Evolutionary conservation across 2,113 vertebrate genomes (phyloP), one percentile per base, ranked within the genome.

Genomic region (Zapornia atra): DNA sequence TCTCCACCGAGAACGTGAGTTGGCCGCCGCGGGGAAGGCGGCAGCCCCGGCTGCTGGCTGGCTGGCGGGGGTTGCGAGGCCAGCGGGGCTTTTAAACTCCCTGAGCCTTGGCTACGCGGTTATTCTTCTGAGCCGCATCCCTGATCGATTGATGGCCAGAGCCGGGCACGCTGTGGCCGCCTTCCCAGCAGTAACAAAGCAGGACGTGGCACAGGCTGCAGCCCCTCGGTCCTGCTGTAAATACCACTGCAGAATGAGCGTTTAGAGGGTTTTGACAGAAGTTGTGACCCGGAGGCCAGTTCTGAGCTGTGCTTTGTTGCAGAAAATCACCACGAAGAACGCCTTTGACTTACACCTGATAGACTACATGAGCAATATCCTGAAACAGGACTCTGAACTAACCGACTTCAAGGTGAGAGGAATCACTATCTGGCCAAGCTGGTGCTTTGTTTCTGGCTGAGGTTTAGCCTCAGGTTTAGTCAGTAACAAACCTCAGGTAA

Each of bases 281-380:
- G 25, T 36, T 31, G 3, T 57, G 34, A 33, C 33, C 59, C 12
- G 61, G 68, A 68, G 31, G n/a, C 93, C 77, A 64, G 20, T 59
- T 53, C 57, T 24, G 9, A 68, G 81, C 91, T 95, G n/a, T 88
- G 42, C 42, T 97, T 69, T 85, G 0, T 97, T 97, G 38, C 90
- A 99, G 99, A 99, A 99, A 99, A 99, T 99, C 87, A 99, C 99
- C 77, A 99, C 98, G 2, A 99, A 99, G 97, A 99, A 99, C 69
- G 99, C 98, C 17, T 99, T 99, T 86, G 99, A 98, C 53, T 98
- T 99, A 34, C 99, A 99, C 95, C 97, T 99, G 82, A 99, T 99
- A 64, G 99, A 99, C 97, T 99, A 99, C 60, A 99, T 99, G 98
- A 96, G 98, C 3, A 98, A 99, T 29, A 99, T 99, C 89, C 98